A percentile compares a stretch with the other conserved stretches of the same genome.
phyloP scores from a whole-genome alignment of 2,797 vertebrate species.

The Eupleurogrammus muticus region DNA sequence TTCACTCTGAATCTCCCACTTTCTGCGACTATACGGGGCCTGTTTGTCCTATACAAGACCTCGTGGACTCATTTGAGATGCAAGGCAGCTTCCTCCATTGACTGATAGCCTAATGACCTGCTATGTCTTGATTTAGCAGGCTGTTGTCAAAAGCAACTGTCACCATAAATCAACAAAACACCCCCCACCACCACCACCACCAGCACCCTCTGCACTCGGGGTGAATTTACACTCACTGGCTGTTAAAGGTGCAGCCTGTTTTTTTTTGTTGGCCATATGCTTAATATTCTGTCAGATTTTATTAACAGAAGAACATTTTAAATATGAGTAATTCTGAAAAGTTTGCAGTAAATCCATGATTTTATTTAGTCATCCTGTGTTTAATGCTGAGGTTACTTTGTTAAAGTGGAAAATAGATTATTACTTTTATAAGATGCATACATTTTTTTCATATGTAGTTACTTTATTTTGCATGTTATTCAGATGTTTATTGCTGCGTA shows the following conservation, averaged over 20 bases:
- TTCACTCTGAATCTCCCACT: conserved; percentile 2
- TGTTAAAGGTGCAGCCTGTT: neutral
- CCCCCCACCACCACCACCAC: neutral
- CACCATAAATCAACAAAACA: conserved; percentile 85
- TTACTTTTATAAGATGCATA: conserved; percentile 3
- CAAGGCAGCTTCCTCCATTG: conserved; percentile 42
- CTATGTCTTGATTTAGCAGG: conserved; percentile 88
- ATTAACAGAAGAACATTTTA: neutral
- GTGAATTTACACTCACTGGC: neutral
- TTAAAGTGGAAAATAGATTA: neutral
- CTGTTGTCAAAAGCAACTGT: conserved; percentile 89
- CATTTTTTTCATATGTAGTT: neutral
- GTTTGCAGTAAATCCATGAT: neutral
- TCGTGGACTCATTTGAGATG: conserved; percentile 28
- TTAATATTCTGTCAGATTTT: neutral
- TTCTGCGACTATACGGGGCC: neutral
- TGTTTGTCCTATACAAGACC: neutral
- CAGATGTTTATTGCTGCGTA: neutral
- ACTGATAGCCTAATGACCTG: conserved; percentile 66
- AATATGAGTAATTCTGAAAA: neutral
- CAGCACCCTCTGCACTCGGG: conserved; percentile 13
- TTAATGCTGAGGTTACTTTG: neutral
- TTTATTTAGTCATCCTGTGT: conserved; percentile 5
- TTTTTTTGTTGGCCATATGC: neutral
- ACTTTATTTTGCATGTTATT: neutral